Evolutionary conservation across 2,888 invertebrate genomes (phyloP), one percentile per base, ranked within the genome.

Genomic region (Polyploca ridens): DNA sequence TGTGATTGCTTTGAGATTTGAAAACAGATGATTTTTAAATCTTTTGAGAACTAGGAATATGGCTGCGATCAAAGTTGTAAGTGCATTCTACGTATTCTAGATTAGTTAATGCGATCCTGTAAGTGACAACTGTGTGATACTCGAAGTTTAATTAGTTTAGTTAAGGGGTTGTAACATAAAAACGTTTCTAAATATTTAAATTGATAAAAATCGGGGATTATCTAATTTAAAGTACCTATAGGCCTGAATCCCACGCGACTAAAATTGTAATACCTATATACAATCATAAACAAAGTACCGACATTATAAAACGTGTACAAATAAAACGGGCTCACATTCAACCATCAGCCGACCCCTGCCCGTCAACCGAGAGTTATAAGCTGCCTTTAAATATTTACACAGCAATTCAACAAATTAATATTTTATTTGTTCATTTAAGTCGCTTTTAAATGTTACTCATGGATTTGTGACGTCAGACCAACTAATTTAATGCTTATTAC

Each of bases 351-450:
- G 67, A 69, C 89, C 89, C 90, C 88, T 86, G 66, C 77, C 67
- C 72, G 64, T 76, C 77, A 76, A 84, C 85, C 90, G 88, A 88
- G 84, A 85, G 76, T 74, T 77, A 84, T 79, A 80, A 76, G 74
- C 79, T 71, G 67, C 74, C 66, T 66, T 71, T 82, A 80, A 90
- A 90, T 86, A 86, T 90, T 90, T 83, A 82, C 86, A 66, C 66
- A 77, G 73, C 88, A 86, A 90, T 90, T 85, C 84, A 84, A 84
- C 77, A 86, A 86, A 90, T 90, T 89, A 90, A 91, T 90, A 88
- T 89, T 88, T 87, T 82, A 82, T 78, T 71, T 78, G 77, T 76
- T 82, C 78, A 84, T 83, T 84, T 83, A 81, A 71, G 74, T 75
- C 75, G 78, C 75, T 79, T 83, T 78, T 78, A 80, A 79, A 74